Evolutionary conservation across 2,888 invertebrate genomes (phyloP), one percentile per base, ranked within the genome.

Genomic region (Meghimatium bilineatum): DNA sequence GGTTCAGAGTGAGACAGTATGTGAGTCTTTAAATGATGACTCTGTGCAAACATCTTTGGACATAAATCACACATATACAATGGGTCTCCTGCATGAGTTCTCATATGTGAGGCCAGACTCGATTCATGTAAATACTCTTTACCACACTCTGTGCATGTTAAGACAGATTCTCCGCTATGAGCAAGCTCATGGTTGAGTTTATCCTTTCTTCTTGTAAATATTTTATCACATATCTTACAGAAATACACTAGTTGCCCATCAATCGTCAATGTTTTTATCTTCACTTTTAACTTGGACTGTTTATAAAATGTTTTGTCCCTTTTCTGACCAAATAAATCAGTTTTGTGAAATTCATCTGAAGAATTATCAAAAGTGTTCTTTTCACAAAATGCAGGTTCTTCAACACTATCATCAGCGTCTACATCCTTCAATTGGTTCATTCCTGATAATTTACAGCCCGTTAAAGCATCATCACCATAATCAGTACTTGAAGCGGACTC

Each of bases 201-300:
- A 36, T 84, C 84, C 60, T 84, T 84, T 56, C 80, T 67, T 38
- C 80, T 69, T 20, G 84, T 84, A 63, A 84, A 84, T 60, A 84
- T 76, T 49, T 84, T 84, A 79, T 84, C 84, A 80, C 84, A 84
- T 52, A 84, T 80, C 60, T 80, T 80, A 44, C 84, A 84, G 34
- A 84, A 84, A 74, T 84, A 84, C 3, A 84, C 84, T 20, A 84
- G 76, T 76, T 84, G 84, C 17, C 84, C 84, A 80, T 84, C 84
- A 23, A 84, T 80, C 12, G 84, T 84, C 38, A 84, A 34, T 23
- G 84, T 84, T 80, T 84, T 84, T 36, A 84, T 84, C 44, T 80
- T 79, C 34, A 84, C 84, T 69, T 80, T 80, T 56, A 80, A 80
- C 69, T 84, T 78, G 32, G 38, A 67, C 32, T 29, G 67, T 56